phyloP scores from a whole-genome alignment of 2,888 invertebrate species.

The Acronicta alni region DNA sequence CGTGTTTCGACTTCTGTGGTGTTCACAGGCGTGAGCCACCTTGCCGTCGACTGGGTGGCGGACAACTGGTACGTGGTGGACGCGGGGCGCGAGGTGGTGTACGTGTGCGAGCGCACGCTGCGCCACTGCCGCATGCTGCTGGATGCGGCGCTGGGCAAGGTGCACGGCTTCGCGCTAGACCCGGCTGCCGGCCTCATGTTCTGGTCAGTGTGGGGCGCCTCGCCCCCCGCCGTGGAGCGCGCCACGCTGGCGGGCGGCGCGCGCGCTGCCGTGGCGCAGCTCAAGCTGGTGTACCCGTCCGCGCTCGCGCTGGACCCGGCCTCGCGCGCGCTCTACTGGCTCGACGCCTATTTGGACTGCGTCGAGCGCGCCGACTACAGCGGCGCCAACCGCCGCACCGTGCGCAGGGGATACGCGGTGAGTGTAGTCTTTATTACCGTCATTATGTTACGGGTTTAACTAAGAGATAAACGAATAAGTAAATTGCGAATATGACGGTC shows the following conservation, averaged over 20 bases:
- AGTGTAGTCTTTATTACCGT: constrained; percentile 40
- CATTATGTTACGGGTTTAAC: too few relatives aligned
- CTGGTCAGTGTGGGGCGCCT: constrained; percentile 93
- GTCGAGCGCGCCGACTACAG: constrained; percentile 94
- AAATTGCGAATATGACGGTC: too few relatives aligned
- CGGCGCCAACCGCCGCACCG: constrained; percentile 91
- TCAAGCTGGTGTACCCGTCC: constrained; percentile 93
- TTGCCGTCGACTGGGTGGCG: constrained; percentile 95
- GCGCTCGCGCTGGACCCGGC: constrained; percentile 93
- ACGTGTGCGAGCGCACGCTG: constrained; percentile 91
- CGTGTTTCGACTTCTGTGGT: neutral
- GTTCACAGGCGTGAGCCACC: constrained; percentile 91
- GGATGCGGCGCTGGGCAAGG: constrained; percentile 91
- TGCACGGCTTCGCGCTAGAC: constrained; percentile 94
- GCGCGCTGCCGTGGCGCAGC: constrained; percentile 89
- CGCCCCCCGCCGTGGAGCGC: constrained; percentile 91
- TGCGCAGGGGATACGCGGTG: constrained; percentile 87
- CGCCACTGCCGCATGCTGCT: constrained; percentile 91
- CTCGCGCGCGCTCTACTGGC: constrained; percentile 93
- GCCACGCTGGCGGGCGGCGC: constrained; percentile 91
- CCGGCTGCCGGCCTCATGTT: constrained; percentile 92
- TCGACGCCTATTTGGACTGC: constrained; percentile 94
- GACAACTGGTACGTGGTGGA: constrained; percentile 96
- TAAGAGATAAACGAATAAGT: too few relatives aligned
- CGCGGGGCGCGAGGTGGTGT: constrained; percentile 91